Conservation (phyloP, 2,888 invertebrate genomes). For the Cremastinae sp. region DNA sequence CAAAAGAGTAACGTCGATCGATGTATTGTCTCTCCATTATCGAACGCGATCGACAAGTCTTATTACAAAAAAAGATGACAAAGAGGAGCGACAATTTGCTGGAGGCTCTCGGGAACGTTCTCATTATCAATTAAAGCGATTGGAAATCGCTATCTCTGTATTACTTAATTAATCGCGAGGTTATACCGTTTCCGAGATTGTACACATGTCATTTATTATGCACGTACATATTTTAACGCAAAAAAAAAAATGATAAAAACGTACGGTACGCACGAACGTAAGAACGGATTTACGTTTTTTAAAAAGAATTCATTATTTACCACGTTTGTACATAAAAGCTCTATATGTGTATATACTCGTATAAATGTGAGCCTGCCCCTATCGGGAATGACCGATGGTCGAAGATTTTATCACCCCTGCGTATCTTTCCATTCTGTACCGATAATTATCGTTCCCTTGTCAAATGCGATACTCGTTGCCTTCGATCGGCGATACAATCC, state of each 20-base stretch:
- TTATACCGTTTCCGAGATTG: conserved; percentile 28
- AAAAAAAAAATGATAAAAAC: neutral
- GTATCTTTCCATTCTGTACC: neutral
- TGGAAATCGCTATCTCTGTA: conserved; percentile 5
- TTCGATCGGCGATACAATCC: neutral
- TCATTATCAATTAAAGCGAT: conserved; percentile 5
- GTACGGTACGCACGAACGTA: conserved; percentile 15
- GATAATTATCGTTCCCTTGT: conserved; percentile 38
- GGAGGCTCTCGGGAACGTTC: conserved; percentile 8
- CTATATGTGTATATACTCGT: too few relatives aligned
- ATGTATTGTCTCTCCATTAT: conserved; percentile 16
- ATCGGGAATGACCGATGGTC: conserved; percentile 28
- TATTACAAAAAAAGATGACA: neutral
- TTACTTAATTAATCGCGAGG: conserved; percentile 42
- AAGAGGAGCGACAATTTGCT: too few relatives aligned
- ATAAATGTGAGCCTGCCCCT: neutral
- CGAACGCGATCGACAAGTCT: neutral
- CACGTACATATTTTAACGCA: neutral
- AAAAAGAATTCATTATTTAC: conserved; percentile 10
- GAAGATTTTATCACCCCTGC: neutral
- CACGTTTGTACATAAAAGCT: conserved; percentile 10
- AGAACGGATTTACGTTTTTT: neutral
- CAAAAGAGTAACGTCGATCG: neutral
- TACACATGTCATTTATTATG: neutral
- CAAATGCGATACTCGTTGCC: neutral